These are phyloP conservation scores for Notospermus geniculatus DNA, from an alignment of 1,140 invertebrate genomes.

Conservation along the genomic window DNA sequence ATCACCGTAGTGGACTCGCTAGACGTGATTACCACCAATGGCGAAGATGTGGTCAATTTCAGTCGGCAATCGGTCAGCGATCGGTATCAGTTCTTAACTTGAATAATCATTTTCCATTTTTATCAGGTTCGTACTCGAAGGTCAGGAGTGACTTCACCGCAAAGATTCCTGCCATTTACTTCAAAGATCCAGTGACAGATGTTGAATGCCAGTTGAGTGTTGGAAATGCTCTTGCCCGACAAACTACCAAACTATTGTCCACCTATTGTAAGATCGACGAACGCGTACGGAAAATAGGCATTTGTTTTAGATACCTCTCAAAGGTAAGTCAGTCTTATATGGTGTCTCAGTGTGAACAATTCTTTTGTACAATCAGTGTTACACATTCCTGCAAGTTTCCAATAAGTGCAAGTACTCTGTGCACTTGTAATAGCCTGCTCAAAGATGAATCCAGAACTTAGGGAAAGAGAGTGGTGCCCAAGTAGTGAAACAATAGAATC, in stretches of 20 bases:
- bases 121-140: slow-evolving; percentile 36
- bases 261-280: slow-evolving; percentile 44
- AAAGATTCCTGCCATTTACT: slow-evolving; percentile 45
- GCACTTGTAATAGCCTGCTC: too few relatives aligned
- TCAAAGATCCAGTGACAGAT: slow-evolving; percentile 28
- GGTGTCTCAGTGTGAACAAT: too few relatives aligned
- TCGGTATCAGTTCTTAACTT: not conserved
- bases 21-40: too few relatives aligned
- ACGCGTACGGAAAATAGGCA: slow-evolving; percentile 36
- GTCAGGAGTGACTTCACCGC: slow-evolving; percentile 47
- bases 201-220: slow-evolving; percentile 38
- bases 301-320: slow-evolving; percentile 47
- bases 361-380: too few relatives aligned
- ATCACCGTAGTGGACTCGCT: too few relatives aligned
- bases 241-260: slow-evolving; percentile 38
- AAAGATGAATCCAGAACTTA: too few relatives aligned
- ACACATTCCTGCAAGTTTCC: too few relatives aligned
- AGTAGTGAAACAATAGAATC: too few relatives aligned
- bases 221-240: slow-evolving; percentile 33
- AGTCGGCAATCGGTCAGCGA: too few relatives aligned
- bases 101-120: slow-evolving; percentile 11
- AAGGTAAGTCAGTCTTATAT: slow-evolving; percentile 35
- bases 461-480: too few relatives aligned
- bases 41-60: too few relatives aligned
- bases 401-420: too few relatives aligned